phyloP scores from a whole-genome alignment of 2,113 vertebrate genomes.

The Pygoscelis adeliae region DNA sequence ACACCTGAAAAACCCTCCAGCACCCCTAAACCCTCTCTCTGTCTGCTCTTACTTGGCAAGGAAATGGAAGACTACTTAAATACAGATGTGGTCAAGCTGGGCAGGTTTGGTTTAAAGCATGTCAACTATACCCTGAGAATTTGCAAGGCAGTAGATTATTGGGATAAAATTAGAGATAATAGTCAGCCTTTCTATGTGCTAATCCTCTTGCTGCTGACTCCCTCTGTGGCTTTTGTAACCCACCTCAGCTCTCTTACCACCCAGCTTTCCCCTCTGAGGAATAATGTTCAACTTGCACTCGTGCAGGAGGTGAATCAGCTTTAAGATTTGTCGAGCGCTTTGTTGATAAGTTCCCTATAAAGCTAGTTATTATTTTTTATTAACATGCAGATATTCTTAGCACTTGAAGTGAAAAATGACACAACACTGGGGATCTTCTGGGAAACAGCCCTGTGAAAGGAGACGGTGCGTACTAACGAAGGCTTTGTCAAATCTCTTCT shows the following conservation, averaged over 20 bases:
- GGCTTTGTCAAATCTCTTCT: background rate
- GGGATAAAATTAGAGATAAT: background rate
- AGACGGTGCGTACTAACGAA: accelerated
- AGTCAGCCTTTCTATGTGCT: background rate
- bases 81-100: background rate
- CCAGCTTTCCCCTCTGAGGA: background rate
- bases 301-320: conserved; percentile 7
- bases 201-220: background rate
- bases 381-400: conserved; percentile 6
- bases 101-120: background rate
- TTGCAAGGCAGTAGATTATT: background rate
- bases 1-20: background rate
- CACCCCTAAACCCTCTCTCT: background rate
- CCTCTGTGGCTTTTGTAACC: background rate
- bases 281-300: accelerated
- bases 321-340: background rate
- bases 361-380: conserved; percentile 14
- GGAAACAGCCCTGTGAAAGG: background rate
- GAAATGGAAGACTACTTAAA: background rate
- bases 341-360: background rate
- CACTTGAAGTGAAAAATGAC: conserved; percentile 17
- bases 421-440: conserved; percentile 17
- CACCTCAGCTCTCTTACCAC: background rate
- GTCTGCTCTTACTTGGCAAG: background rate
- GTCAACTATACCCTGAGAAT: background rate